A percentile compares a stretch with the other conserved stretches of the same genome.
These are phyloP conservation scores for Pangasianodon hypophthalmus DNA, from an alignment of 2,113 vertebrate species.

Conservation along the genomic window DNA sequence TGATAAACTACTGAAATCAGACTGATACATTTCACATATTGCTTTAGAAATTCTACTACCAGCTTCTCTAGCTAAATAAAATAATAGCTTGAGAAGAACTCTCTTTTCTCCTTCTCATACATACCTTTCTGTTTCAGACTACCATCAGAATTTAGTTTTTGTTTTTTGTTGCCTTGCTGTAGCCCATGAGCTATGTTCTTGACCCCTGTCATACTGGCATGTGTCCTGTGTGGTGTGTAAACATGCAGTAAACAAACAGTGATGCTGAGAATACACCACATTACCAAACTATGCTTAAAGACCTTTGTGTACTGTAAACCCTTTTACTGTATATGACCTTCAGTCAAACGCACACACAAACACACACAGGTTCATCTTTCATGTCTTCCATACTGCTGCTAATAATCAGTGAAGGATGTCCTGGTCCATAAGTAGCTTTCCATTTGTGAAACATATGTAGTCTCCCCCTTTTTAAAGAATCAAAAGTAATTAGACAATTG, in stretches of 20 bases:
- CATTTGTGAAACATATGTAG: not conserved
- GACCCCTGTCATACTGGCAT: slow-evolving; percentile 57
- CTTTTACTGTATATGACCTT: slow-evolving; percentile 67
- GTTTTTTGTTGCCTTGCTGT: not conserved
- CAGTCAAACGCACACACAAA: slow-evolving; percentile 43
- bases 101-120: not conserved
- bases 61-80: not conserved
- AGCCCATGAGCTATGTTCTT: slow-evolving; percentile 8
- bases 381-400: not conserved
- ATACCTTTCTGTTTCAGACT: not conserved
- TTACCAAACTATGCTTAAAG: slow-evolving; percentile 69
- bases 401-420: not conserved
- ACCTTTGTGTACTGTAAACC: slow-evolving; percentile 71
- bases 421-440: not conserved
- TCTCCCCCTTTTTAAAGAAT: not conserved
- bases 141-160: not conserved
- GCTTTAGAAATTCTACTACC: too few species aligned
- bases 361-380: slow-evolving; percentile 8
- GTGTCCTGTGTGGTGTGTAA: slow-evolving; percentile 74
- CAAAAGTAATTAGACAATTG: not conserved
- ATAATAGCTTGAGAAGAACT: not conserved
- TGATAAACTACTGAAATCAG: not conserved
- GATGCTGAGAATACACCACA: slow-evolving; percentile 62
- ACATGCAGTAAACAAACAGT: slow-evolving; percentile 75
- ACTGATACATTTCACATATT: too few species aligned